Evolutionary conservation across 53 echinoderm and acorn worm genomes (phyloP).

Genomic region (Crossaster papposus): DNA sequence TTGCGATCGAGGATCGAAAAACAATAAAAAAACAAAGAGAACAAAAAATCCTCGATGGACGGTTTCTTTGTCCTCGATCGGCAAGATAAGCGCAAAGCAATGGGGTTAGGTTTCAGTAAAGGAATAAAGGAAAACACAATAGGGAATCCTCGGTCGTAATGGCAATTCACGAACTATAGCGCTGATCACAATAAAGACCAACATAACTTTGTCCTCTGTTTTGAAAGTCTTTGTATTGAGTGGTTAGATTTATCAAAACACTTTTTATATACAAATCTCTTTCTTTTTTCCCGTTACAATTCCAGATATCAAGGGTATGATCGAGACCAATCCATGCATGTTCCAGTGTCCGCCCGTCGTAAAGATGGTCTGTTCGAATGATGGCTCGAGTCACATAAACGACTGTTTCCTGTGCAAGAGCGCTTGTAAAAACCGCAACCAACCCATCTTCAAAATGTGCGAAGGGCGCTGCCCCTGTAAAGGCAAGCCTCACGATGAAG

Average conservation of each 20-base stretch:
- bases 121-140: too few relatives aligned
- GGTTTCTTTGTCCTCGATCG: too few relatives aligned
- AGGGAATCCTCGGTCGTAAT: background rate
- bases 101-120: too few relatives aligned
- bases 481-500: constrained; percentile 29
- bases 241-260: too few relatives aligned
- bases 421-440: constrained; percentile 6
- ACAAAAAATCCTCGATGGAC: too few relatives aligned
- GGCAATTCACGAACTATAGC: too few relatives aligned
- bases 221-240: background rate
- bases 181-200: too few relatives aligned
- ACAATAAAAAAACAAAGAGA: too few relatives aligned
- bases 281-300: constrained; percentile 36
- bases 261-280: background rate
- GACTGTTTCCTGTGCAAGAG: constrained; percentile 55
- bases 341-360: constrained; percentile 39
- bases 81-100: too few relatives aligned
- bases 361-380: constrained; percentile 30
- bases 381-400: constrained; percentile 48
- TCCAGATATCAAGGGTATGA: constrained; percentile 8
- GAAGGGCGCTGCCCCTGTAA: constrained; percentile 29
- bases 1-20: too few relatives aligned
- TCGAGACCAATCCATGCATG: constrained; percentile 15
- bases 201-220: too few relatives aligned
- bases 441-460: constrained; percentile 44